A percentile compares a stretch with the other conserved stretches of the same genome.
phyloP scores from a whole-genome alignment of 1,140 invertebrate genomes.

The Olivierus martensii region DNA sequence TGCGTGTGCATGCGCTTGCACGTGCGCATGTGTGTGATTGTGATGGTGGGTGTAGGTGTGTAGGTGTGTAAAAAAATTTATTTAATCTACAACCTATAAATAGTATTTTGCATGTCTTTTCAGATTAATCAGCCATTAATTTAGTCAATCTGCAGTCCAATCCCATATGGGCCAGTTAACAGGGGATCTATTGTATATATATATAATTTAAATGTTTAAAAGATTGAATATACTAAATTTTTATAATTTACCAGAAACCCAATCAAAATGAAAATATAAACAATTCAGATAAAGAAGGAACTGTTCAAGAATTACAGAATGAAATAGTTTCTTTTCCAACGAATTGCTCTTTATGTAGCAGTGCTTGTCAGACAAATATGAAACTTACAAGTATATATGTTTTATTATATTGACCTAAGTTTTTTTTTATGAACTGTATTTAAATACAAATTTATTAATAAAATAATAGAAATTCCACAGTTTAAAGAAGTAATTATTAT shows the following conservation, averaged over 20 bases:
- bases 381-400: not conserved
- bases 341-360: constrained; percentile 75
- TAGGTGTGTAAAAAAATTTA: too few species aligned
- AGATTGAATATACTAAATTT: not conserved
- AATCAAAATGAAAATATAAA: constrained; percentile 24
- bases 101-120: too few species aligned
- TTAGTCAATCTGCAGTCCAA: constrained; percentile 1
- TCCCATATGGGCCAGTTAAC: too few species aligned
- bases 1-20: too few species aligned
- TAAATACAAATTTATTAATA: constrained; percentile 9
- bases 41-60: too few species aligned
- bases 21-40: too few species aligned
- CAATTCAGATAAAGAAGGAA: constrained; percentile 27
- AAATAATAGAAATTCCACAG: constrained; percentile 67
- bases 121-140: too few species aligned
- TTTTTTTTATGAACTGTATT: constrained; percentile 3
- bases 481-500: constrained; percentile 95
- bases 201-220: not conserved
- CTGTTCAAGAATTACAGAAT: constrained; percentile 44
- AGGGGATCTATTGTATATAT: too few species aligned
- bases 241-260: constrained; percentile 9
- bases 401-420: constrained; percentile 27
- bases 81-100: too few species aligned
- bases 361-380: constrained; percentile 32
- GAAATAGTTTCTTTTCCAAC: constrained; percentile 77